phyloP scores from a whole-genome alignment of 2,797 vertebrate species.

The Hypotaenidia philippensis region DNA sequence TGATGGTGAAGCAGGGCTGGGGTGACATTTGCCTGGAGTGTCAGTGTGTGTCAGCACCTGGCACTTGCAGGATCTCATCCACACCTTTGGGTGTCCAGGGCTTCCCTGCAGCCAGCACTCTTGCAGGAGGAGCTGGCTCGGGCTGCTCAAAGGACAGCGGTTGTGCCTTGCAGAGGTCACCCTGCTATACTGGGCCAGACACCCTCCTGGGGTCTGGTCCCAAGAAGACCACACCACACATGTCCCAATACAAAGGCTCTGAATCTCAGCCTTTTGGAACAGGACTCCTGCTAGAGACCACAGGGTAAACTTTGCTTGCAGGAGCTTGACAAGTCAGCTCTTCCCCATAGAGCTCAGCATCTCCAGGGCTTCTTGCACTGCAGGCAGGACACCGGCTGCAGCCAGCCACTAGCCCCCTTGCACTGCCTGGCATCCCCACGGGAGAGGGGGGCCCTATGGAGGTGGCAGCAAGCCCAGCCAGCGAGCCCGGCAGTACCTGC shows the following conservation, averaged over 20 bases:
- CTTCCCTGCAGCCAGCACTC: background rate
- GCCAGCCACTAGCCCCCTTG: background rate
- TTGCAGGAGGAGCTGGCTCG: background rate
- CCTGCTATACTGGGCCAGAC: background rate
- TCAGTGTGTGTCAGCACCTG: accelerated
- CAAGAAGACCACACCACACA: background rate
- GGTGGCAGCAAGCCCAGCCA: background rate
- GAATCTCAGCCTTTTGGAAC: background rate
- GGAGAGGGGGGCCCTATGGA: background rate
- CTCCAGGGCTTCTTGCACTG: no score
- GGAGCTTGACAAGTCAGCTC: background rate
- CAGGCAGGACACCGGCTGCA: background rate
- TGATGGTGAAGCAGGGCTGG: background rate
- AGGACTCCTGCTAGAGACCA: background rate
- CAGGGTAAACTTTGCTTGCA: background rate
- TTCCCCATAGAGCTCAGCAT: background rate
- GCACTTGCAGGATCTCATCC: background rate
- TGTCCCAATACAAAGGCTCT: accelerated
- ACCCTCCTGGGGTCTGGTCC: background rate
- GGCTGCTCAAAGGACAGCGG: background rate
- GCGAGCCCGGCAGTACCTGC: background rate
- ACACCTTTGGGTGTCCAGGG: no score
- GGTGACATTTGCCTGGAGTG: background rate
- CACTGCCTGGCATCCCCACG: accelerated
- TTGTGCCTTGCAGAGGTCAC: background rate